phyloP scores from a whole-genome alignment of 1,140 invertebrate genomes.

The Luehdorfia chinensis region DNA sequence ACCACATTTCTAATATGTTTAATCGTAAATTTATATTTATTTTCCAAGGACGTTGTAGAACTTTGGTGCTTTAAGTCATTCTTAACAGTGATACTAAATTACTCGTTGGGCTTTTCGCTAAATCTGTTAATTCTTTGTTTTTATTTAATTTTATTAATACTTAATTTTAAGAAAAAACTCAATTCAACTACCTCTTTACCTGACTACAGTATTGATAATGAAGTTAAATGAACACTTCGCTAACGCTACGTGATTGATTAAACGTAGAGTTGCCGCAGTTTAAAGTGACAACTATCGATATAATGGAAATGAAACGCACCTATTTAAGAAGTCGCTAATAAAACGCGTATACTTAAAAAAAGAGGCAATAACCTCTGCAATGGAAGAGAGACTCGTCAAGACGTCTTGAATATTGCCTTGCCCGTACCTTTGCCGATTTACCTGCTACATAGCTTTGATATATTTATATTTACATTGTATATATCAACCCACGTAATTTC shows the following conservation, averaged over 20 bases:
- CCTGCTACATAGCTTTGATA: conserved; percentile 2
- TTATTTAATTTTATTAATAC: conserved; percentile 42
- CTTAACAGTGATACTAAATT: conserved; percentile 37
- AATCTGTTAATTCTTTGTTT: conserved; percentile 49
- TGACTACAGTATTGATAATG: conserved; percentile 30
- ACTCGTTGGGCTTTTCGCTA: conserved; percentile 47
- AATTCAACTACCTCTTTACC: conserved; percentile 26
- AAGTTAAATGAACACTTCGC: conserved; percentile 14
- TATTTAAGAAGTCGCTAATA: conserved; percentile 7
- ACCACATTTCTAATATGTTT: conserved; percentile 59
- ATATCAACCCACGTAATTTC: not conserved
- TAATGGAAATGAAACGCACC: too few relatives aligned
- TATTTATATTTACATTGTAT: conserved; percentile 3
- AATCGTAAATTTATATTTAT: conserved; percentile 55
- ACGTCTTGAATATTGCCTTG: conserved; percentile 20
- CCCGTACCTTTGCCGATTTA: conserved; percentile 12
- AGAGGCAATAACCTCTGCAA: conserved; percentile 24
- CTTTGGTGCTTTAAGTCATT: conserved; percentile 51
- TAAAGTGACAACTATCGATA: too few relatives aligned
- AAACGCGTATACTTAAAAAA: conserved; percentile 18
- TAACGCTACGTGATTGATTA: too few relatives aligned
- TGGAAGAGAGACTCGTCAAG: conserved; percentile 20
- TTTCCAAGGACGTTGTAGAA: conserved; percentile 54
- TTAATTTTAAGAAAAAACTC: conserved; percentile 33
- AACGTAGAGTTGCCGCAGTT: too few relatives aligned